Evolutionary conservation across 2,113 vertebrate genomes (phyloP).

Genomic region (Antechinus flavipes): DNA sequence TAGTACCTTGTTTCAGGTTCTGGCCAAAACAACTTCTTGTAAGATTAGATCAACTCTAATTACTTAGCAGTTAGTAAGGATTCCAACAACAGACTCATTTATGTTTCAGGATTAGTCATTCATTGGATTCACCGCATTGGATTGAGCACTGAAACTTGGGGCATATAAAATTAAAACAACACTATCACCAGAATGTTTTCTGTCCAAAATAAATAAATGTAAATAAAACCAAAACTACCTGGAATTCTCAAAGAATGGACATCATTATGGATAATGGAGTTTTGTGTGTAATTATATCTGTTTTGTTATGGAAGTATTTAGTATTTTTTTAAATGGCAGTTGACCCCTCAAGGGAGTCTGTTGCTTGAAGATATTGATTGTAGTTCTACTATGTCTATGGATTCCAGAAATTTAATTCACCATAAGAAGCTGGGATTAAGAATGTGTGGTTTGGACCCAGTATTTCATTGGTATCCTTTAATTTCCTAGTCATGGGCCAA

Average conservation of each 20-base stretch:
- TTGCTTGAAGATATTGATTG: neutral
- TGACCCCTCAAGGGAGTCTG: neutral
- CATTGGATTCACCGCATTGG: neutral
- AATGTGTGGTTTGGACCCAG: neutral
- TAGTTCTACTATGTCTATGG: neutral
- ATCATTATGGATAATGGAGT: neutral
- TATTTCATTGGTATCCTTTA: neutral
- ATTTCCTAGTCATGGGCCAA: neutral
- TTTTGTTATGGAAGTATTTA: neutral
- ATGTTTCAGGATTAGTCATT: neutral
- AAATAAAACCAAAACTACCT: neutral
- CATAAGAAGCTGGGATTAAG: neutral
- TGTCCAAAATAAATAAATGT: neutral
- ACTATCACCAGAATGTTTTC: neutral
- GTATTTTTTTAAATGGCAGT: neutral
- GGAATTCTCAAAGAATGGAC: neutral
- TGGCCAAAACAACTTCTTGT: no score
- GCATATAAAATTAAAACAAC: neutral
- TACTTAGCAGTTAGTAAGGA: no score
- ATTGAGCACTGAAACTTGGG: neutral
- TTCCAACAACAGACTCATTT: neutral
- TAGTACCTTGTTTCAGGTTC: no score
- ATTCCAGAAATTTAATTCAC: neutral
- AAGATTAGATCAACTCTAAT: no score
- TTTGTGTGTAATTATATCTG: neutral